Conservation (phyloP, 1,140 invertebrate species). For the Panulirus ornatus region DNA sequence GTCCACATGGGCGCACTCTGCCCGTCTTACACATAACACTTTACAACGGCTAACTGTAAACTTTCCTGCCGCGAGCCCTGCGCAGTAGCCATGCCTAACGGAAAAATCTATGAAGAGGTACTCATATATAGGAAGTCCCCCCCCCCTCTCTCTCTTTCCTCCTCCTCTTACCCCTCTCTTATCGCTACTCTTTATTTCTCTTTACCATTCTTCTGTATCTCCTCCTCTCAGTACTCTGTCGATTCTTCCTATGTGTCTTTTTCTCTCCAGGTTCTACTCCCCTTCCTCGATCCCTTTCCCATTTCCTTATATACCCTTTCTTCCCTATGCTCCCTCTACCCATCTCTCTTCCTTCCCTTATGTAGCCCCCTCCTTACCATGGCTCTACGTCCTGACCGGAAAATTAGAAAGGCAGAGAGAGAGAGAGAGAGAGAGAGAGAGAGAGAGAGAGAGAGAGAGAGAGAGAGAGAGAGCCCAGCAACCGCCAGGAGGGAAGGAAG, state of each 20-base stretch:
- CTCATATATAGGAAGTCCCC: no score
- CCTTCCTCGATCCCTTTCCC: neutral
- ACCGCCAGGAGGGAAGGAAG: neutral
- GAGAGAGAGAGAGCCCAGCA: neutral
- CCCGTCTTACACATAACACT: no score
- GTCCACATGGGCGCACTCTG: no score
- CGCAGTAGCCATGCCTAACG: no score
- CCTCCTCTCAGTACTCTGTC: neutral
- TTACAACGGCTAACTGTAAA: no score
- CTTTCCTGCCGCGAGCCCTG: no score
- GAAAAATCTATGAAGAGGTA: no score
- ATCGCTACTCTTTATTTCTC: neutral
- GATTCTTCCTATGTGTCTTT: neutral
- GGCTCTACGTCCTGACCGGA: no score
- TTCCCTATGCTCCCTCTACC: neutral
- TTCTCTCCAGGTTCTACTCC: neutral
- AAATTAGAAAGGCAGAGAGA: constrained; percentile 17
- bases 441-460: constrained; percentile 7
- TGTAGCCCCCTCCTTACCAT: no score
- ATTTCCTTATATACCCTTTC: neutral
- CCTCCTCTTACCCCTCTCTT: neutral
- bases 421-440: constrained; percentile 17
- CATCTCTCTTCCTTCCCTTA: neutral
- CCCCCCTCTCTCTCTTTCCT: neutral
- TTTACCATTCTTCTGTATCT: neutral